A percentile compares a stretch with the other conserved stretches of the same genome.
phyloP scores from a whole-genome alignment of 2,797 vertebrate genomes.

The Acropternis orthonyx region DNA sequence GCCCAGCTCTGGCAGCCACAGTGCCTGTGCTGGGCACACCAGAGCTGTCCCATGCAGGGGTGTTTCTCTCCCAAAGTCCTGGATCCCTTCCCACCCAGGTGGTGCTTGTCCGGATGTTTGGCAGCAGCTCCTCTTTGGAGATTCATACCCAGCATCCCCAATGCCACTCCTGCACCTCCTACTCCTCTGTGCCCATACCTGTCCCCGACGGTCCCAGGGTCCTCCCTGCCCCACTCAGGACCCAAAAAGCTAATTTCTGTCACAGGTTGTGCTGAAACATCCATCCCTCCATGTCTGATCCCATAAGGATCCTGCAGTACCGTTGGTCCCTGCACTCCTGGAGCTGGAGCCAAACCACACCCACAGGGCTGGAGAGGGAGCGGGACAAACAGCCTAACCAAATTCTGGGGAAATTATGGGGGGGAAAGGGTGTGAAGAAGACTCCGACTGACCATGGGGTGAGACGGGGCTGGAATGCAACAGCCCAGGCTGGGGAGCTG shows the following conservation, averaged over 20 bases:
- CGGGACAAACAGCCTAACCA: background rate
- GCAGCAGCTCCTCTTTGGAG: background rate
- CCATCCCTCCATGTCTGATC: accelerated
- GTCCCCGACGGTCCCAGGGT: background rate
- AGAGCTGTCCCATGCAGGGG: background rate
- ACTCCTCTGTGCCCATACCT: background rate
- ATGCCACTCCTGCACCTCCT: too few relatives aligned
- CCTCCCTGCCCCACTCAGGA: accelerated
- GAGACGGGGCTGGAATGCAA: background rate
- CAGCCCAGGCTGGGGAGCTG: too few relatives aligned
- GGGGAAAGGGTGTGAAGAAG: background rate
- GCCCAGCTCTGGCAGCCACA: accelerated
- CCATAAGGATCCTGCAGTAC: background rate
- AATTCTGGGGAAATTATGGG: too few relatives aligned
- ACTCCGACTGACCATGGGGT: accelerated
- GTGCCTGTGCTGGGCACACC: background rate
- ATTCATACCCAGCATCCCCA: accelerated
- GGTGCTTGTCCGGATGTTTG: accelerated
- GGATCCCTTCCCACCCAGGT: background rate
- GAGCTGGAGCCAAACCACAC: background rate
- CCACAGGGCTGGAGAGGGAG: accelerated
- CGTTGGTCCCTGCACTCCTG: accelerated
- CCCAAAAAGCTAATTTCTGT: background rate
- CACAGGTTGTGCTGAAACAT: accelerated
- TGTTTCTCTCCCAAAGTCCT: background rate